phyloP scores from a whole-genome alignment of 2,113 vertebrate genomes.

The Xenotilapia longispinis region DNA sequence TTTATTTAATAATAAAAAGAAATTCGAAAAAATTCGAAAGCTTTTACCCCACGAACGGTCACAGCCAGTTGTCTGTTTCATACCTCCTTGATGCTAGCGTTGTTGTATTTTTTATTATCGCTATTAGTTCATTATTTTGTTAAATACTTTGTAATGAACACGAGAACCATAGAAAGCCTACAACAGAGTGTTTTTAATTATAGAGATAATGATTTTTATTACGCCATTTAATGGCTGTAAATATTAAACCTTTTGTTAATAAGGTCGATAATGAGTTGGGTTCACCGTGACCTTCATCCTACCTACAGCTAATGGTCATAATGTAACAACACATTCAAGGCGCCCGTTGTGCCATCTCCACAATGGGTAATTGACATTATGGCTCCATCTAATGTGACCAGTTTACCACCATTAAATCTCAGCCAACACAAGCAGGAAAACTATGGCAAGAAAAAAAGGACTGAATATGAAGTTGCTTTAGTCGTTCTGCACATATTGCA shows the following conservation, averaged over 20 bases:
- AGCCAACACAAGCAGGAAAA: neutral
- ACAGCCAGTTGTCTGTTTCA: fast-evolving
- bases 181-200: neutral
- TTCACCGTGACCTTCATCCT: neutral
- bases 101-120: neutral
- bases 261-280: constrained; percentile 1
- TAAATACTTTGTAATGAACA: neutral
- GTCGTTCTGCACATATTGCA: neutral
- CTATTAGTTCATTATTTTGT: neutral
- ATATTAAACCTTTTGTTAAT: neutral
- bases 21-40: neutral
- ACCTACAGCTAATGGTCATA: neutral
- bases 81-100: neutral
- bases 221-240: neutral
- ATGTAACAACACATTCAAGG: neutral
- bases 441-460: neutral
- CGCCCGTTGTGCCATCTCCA: neutral
- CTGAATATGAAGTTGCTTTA: neutral
- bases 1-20: neutral
- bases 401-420: neutral
- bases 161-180: neutral
- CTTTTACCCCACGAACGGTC: neutral
- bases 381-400: neutral
- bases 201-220: neutral
- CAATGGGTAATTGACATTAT: neutral